Base-by-base conservation (phyloP, 2,113 vertebrate genomes). In the Cynocephalus volans region DNA sequence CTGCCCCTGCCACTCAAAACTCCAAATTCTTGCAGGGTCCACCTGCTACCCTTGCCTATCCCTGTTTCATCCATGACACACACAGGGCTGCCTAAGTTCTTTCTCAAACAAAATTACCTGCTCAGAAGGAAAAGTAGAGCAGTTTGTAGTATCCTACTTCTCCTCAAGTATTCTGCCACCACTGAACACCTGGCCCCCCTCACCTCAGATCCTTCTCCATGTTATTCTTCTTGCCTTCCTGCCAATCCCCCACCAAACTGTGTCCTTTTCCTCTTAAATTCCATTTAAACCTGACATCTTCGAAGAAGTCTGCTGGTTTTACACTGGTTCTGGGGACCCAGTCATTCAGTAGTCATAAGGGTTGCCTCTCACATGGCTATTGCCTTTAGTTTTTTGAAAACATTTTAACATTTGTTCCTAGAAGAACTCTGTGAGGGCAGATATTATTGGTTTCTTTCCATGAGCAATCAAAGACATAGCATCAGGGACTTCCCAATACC, bases 311-410 rank as follows among this genome's bases (percentile, higher is more conserved):
- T 56, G 52, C 28, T 70, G 80, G 31, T 58, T 50, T 88, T n/a
- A 6, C 31, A n/a, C 9, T 33, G 64, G 48, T 60, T 90, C 45
- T 58, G 81, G 58, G 88, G n/a, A 77, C 21, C 41, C 24, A 79
- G 88, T 72, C 33, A 83, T 41, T 86, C 31, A 10, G 36, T 8
- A 60, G n/a, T 62, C 48, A 12, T 9, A 52, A 69, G 58, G 13
- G 48, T 33, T 50, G 52, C n/a, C 7, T 52, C 31, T 76, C 70
- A 58, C 4, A 2, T 14, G 65, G n/a, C 24, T 12, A 13, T 5
- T 17, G 17, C 62, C 62, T 80, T 73, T 50, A 79, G 72, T 52
- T 21, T 72, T 85, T 14, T 60, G 33, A 91, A 97, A 94, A 80
- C 56, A n/a, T 5, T 28, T 26, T 28, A 65, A 58, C 62, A 28